A percentile compares a stretch with the other conserved stretches of the same genome.
Evolutionary conservation across 2,888 invertebrate species (phyloP).

Genomic region (Deilephila porcellus): DNA sequence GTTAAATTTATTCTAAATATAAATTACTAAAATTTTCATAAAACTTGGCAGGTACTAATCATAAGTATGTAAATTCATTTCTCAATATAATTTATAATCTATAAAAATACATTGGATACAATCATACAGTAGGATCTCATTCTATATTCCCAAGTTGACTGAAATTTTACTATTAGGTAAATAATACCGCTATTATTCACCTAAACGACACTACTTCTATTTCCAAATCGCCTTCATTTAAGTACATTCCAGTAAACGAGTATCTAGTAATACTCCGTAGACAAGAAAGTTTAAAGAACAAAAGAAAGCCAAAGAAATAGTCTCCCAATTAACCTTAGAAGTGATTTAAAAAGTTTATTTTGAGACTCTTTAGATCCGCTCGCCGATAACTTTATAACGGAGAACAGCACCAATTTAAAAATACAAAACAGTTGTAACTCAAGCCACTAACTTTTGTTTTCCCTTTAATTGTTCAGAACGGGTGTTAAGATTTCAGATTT

Average conservation of each 20-base stretch:
- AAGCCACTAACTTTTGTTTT: constrained; percentile 22
- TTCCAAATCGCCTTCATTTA: background rate
- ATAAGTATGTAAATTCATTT: no score
- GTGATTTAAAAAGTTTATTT: constrained; percentile 27
- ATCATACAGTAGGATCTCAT: no score
- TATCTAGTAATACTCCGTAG: background rate
- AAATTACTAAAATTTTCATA: no score
- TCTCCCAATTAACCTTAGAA: constrained; percentile 27
- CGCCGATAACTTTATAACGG: constrained; percentile 13
- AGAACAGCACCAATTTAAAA: constrained; percentile 24
- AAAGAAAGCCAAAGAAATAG: constrained; percentile 21
- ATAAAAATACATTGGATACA: no score
- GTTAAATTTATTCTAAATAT: no score
- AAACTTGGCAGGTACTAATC: no score
- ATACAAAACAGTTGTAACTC: constrained; percentile 21
- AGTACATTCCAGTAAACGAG: constrained; percentile 1
- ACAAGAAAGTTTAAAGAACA: constrained; percentile 15
- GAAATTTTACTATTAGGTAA: background rate
- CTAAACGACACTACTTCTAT: background rate
- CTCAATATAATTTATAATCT: no score
- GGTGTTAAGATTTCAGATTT: constrained; percentile 6
- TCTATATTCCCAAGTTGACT: no score
- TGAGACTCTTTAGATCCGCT: constrained; percentile 16
- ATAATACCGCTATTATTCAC: background rate
- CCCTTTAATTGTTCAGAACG: background rate